Evolutionary conservation across 2,888 invertebrate species (phyloP).

Genomic region (Perizoma affinitatum): DNA sequence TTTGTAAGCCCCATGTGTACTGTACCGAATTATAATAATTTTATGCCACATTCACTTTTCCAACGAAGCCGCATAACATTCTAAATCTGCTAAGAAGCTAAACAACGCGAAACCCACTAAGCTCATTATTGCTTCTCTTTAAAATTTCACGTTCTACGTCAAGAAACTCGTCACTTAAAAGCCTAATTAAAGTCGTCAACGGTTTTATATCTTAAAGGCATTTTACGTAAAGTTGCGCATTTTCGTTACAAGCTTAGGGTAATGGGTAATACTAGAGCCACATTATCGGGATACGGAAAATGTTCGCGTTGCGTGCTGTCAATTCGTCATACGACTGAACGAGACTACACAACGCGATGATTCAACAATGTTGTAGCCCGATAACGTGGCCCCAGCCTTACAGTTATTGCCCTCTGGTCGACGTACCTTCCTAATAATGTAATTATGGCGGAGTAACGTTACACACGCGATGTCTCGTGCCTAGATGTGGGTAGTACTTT

Average conservation of each 20-base stretch:
- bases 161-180: constrained; percentile 37
- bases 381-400: constrained; percentile 32
- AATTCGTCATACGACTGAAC: too few species aligned
- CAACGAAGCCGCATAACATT: constrained; percentile 29
- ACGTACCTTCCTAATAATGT: constrained; percentile 47
- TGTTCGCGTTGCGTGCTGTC: not conserved
- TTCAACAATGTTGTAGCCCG: too few species aligned
- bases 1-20: constrained; percentile 4
- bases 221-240: constrained; percentile 53
- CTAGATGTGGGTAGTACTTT: constrained; percentile 33
- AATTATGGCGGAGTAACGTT: constrained; percentile 54
- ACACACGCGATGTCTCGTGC: constrained; percentile 64
- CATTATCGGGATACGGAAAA: not conserved
- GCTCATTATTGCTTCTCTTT: constrained; percentile 37
- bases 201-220: constrained; percentile 46
- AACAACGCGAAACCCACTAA: constrained; percentile 32
- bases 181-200: constrained; percentile 45
- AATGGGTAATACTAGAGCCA: constrained; percentile 47
- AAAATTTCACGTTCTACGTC: constrained; percentile 38
- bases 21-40: constrained; percentile 19
- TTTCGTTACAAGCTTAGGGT: constrained; percentile 47
- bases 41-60: constrained; percentile 20
- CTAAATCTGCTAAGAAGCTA: constrained; percentile 28
- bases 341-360: too few species aligned
- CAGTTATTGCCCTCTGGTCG: constrained; percentile 59